These are phyloP conservation scores for Paramormyrops kingsleyae DNA, from an alignment of 2,113 vertebrate genomes.

Conservation along the genomic window DNA sequence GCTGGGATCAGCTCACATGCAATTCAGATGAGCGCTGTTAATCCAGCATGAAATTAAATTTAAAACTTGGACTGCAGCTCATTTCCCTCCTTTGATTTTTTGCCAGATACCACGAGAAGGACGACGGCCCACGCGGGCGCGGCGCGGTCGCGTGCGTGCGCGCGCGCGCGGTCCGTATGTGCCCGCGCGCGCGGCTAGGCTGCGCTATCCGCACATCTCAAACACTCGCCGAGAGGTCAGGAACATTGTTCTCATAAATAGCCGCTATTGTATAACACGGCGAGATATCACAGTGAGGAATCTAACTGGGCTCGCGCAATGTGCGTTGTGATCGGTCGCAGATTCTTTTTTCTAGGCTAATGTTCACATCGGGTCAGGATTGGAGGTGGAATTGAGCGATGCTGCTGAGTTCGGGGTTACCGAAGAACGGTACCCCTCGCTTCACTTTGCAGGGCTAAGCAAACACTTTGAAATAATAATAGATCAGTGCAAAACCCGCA, in stretches of 20 bases:
- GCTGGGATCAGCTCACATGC: slow-evolving; percentile 54
- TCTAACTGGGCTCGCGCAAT: neutral
- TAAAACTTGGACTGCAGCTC: slow-evolving; percentile 60
- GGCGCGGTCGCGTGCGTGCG: slow-evolving; percentile 21
- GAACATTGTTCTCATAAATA: slow-evolving; percentile 8
- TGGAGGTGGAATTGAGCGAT: neutral
- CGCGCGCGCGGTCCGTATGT: neutral
- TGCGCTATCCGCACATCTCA: neutral
- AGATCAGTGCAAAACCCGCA: neutral
- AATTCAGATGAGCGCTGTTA: slow-evolving; percentile 67
- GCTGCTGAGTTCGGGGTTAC: neutral
- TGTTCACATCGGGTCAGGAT: neutral
- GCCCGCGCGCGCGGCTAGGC: neutral
- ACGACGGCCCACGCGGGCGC: slow-evolving; percentile 17
- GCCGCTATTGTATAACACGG: slow-evolving; percentile 15
- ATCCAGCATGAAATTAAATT: slow-evolving; percentile 72
- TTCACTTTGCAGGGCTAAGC: neutral
- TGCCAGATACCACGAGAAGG: slow-evolving; percentile 24
- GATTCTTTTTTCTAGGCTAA: neutral
- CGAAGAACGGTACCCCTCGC: neutral
- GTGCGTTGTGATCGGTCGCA: neutral
- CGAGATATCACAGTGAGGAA: neutral
- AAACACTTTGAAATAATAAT: neutral
- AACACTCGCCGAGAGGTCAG: neutral
- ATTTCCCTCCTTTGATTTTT: slow-evolving; percentile 20